These are phyloP conservation scores for Leptura quadrifasciata DNA, from an alignment of 2,888 invertebrate species.

Conservation along the genomic window DNA sequence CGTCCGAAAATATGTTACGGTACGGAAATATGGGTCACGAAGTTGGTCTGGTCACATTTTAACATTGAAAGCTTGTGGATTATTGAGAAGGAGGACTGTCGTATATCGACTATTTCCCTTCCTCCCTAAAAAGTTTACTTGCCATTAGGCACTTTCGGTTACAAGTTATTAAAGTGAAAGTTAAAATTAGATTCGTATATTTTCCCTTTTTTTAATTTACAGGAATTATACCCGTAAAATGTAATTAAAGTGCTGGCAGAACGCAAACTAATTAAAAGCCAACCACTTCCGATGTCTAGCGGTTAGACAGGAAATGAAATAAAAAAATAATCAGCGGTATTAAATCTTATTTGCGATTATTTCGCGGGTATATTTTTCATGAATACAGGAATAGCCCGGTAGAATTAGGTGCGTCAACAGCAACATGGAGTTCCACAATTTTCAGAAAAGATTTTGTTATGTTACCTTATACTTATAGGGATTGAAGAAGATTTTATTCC, in stretches of 20 bases:
- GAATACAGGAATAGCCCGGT: not conserved
- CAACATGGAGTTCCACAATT: too few relatives aligned
- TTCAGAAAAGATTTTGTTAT: too few relatives aligned
- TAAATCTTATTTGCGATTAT: not conserved
- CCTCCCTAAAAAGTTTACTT: not conserved
- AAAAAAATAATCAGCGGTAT: constrained; percentile 19
- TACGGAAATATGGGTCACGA: constrained; percentile 1
- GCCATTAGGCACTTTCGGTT: not conserved
- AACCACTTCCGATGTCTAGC: constrained; percentile 18
- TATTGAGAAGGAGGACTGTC: not conserved
- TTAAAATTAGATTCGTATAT: constrained; percentile 14
- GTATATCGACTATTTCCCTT: not conserved
- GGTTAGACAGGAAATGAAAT: not conserved
- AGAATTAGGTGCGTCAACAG: too few relatives aligned
- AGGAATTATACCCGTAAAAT: constrained; percentile 12
- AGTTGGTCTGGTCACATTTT: not conserved
- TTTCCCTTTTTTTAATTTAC: constrained; percentile 12
- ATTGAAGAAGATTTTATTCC: too few relatives aligned
- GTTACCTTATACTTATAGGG: too few relatives aligned
- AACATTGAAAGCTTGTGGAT: not conserved
- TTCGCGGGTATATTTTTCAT: not conserved
- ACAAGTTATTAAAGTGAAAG: constrained; percentile 6
- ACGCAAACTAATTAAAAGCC: constrained; percentile 18
- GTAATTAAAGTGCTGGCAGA: constrained; percentile 1
- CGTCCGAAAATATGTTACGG: not conserved